Percentiles rank a stretch among this genome's conserved stretches.
phyloP scores from a whole-genome alignment of 1,140 invertebrate genomes.

The Brachionus koreanus region DNA sequence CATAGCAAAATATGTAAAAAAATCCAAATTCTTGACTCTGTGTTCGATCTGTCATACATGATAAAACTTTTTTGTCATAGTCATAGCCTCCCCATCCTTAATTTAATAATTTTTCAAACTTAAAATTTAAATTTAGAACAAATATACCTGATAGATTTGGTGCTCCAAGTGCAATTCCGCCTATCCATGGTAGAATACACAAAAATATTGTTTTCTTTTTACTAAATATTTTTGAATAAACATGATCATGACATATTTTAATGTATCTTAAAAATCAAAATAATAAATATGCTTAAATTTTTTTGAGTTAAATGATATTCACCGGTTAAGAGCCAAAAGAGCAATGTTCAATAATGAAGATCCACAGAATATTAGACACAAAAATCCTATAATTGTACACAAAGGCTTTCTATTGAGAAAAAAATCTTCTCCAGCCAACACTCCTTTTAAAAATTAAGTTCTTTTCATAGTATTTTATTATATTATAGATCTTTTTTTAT shows the following conservation, averaged over 20 bases:
- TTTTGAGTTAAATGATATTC: background rate
- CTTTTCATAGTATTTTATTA: no score
- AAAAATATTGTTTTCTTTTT: background rate
- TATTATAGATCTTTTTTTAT: background rate
- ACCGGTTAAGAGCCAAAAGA: background rate
- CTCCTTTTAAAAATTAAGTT: background rate
- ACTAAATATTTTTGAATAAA: conserved; percentile 7
- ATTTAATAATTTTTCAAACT: background rate
- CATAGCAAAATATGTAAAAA: conserved; percentile 32
- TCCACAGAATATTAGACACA: background rate
- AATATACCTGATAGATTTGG: background rate
- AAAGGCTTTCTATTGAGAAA: background rate
- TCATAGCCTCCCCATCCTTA: conserved; percentile 21
- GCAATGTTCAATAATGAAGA: background rate
- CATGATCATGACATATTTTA: conserved; percentile 10
- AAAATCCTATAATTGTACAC: conserved; percentile 19
- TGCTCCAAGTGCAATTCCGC: background rate
- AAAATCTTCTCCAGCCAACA: background rate
- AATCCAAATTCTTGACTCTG: conserved; percentile 29
- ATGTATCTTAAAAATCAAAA: conserved; percentile 8
- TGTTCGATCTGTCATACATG: conserved; percentile 20
- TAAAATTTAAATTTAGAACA: background rate
- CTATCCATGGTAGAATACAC: background rate
- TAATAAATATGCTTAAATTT: background rate
- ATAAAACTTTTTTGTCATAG: conserved; percentile 33